These are phyloP conservation scores for Benthosema pterotum DNA, from an alignment of 2,797 vertebrate genomes.

Conservation along the genomic window DNA sequence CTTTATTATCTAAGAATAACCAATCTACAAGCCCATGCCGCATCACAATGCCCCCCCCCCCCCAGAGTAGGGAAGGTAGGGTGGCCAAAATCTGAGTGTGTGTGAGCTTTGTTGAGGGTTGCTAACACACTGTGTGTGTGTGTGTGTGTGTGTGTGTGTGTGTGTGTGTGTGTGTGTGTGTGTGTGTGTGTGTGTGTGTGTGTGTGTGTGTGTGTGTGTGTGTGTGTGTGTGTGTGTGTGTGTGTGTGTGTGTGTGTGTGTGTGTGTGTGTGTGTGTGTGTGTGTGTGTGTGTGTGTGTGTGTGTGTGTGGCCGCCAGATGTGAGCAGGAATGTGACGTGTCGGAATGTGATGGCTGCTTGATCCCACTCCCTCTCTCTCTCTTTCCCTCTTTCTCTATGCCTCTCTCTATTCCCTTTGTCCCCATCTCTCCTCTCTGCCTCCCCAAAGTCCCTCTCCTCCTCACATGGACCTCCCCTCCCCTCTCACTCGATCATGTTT, in stretches of 20 bases:
- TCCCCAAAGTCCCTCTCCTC: constrained; percentile 13
- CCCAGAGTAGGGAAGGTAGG: too few relatives aligned
- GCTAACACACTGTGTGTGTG: background rate
- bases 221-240: background rate
- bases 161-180: constrained; percentile 77
- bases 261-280: background rate
- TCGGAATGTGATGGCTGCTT: constrained; percentile 78
- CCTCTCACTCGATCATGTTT: constrained; percentile 10
- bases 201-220: background rate
- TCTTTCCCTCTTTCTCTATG: constrained; percentile 45
- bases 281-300: background rate
- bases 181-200: constrained; percentile 73
- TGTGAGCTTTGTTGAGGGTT: background rate
- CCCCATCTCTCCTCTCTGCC: constrained; percentile 44
- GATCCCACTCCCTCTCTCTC: constrained; percentile 55
- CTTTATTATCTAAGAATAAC: too few relatives aligned
- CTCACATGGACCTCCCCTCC: constrained; percentile 13
- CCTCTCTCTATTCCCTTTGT: constrained; percentile 47
- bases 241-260: constrained; percentile 11
- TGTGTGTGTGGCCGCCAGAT: constrained; percentile 84
- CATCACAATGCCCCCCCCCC: too few relatives aligned
- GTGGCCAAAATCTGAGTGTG: background rate
- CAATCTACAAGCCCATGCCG: too few relatives aligned
- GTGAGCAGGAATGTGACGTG: constrained; percentile 84
- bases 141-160: background rate